Base-by-base conservation (phyloP, 2,113 vertebrate genomes). In the Corvus moneduloides region DNA sequence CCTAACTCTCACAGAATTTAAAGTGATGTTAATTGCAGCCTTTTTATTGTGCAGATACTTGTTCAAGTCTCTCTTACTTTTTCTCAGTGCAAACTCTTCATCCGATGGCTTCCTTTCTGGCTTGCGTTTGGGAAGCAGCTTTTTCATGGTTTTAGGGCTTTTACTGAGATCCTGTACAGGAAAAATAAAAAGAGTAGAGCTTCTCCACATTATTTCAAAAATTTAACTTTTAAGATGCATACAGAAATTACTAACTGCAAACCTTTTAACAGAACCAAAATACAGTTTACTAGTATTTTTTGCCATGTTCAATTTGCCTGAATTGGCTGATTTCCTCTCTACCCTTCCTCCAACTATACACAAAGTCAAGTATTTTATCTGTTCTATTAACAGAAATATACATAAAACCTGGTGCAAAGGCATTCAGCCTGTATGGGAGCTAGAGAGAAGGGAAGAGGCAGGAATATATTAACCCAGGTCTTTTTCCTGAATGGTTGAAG, bases 111-210 rank as follows among this genome's bases (percentile, higher is more conserved):
- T 99, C 96, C 99, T 97, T 95, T 99, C 99, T 2, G 99, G 99
- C 81, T 99, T 99, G 78, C 99, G 98, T 73, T 99, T 99, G 7
- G 99, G 99, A 89, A 99, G 98, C 72, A 99, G 98, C 96, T 99
- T 99, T 97, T 99, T 99, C 98, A 99, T 99, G 86, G 99, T 99
- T 98, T 99, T 99, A 51, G 99, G 99, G 87, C 99, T 99, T 98
- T 99, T 99, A 97, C 99, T 99, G 64, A 99, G 99, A 96, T 99
- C 99, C 99, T 98, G 55, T 82, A 46, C 9, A 15, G 43, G 81
- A 41, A 82, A 62, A 87, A 68, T 16, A 89, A 23, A 23, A 33
- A 49, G 15, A 80, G 7, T 58, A 80, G 15, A 90, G 13, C 32
- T 48, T 88, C 39, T 80, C 73, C 17, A 82, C 35, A 66, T 4